Percentiles rank a stretch among this genome's conserved stretches.
Conservation (phyloP, 2,888 invertebrate species). For the Epinotia nisella region DNA sequence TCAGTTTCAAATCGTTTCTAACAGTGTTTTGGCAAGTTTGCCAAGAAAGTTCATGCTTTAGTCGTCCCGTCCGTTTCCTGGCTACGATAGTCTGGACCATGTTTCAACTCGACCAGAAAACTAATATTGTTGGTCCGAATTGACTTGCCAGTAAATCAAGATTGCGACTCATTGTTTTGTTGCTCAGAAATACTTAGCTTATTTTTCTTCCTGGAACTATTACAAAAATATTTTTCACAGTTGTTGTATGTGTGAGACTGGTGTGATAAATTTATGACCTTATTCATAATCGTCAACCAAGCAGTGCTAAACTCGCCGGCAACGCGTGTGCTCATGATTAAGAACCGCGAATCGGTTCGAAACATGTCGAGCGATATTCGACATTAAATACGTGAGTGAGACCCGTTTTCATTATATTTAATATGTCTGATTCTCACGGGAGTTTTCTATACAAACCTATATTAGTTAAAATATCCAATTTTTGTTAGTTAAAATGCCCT, state of each 20-base stretch:
- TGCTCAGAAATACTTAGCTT: slow-evolving; percentile 1
- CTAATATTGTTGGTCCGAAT: background rate
- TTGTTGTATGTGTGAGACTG: background rate
- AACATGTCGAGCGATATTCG: no score
- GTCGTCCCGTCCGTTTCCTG: background rate
- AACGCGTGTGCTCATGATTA: no score
- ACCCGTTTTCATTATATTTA: no score
- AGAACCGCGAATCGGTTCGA: no score
- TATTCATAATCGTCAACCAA: no score
- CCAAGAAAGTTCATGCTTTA: background rate
- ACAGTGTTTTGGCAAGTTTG: slow-evolving; percentile 1
- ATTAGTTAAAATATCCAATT: no score
- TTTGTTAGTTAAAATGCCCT: no score
- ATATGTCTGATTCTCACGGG: no score
- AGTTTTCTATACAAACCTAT: no score
- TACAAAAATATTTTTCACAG: background rate
- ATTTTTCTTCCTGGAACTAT: background rate
- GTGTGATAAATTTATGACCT: no score
- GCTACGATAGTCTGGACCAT: background rate
- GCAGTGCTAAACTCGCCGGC: no score
- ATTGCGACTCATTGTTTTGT: background rate
- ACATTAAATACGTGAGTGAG: no score
- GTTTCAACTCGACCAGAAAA: background rate
- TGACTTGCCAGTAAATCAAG: background rate
- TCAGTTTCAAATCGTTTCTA: background rate